phyloP scores from a whole-genome alignment of 2,113 vertebrate genomes.

The Larimichthys crocea region DNA sequence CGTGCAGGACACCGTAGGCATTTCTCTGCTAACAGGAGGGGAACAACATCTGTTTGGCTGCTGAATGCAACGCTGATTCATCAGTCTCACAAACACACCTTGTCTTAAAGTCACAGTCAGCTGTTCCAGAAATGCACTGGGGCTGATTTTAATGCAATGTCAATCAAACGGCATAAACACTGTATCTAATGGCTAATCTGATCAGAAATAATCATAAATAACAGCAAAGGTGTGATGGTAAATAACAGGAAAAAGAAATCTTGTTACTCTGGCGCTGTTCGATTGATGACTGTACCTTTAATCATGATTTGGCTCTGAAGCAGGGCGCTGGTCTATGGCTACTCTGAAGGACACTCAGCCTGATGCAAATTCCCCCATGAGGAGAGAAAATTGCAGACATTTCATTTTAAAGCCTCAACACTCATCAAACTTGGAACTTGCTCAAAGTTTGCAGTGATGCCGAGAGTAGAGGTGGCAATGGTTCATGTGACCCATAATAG shows the following conservation, averaged over 20 bases:
- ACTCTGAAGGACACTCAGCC: slow-evolving; percentile 67
- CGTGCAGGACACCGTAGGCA: slow-evolving; percentile 81
- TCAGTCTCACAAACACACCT: slow-evolving; percentile 73
- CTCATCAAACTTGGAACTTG: slow-evolving; percentile 40
- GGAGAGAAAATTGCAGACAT: slow-evolving; percentile 57
- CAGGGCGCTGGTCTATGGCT: slow-evolving; percentile 36
- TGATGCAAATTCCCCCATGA: slow-evolving; percentile 45
- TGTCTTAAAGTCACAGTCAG: slow-evolving; percentile 75
- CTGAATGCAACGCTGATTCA: slow-evolving; percentile 80
- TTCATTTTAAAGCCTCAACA: slow-evolving; percentile 60
- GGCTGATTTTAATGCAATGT: slow-evolving; percentile 36
- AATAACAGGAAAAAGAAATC: background rate
- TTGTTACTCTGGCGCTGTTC: slow-evolving; percentile 5
- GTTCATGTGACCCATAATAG: slow-evolving; percentile 34
- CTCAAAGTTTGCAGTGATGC: slow-evolving; percentile 44
- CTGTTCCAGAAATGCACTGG: slow-evolving; percentile 53
- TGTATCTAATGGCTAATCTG: slow-evolving; percentile 19
- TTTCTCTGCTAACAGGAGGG: slow-evolving; percentile 78
- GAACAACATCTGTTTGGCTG: slow-evolving; percentile 85
- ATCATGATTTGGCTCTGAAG: slow-evolving; percentile 51
- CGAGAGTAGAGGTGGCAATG: slow-evolving; percentile 24
- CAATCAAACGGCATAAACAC: slow-evolving; percentile 43
- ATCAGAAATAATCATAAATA: slow-evolving; percentile 26
- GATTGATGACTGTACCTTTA: slow-evolving; percentile 54
- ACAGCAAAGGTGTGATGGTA: background rate